These are phyloP conservation scores for Drosophila siamana DNA, from an alignment of 2,888 invertebrate species.

Conservation along the genomic window DNA sequence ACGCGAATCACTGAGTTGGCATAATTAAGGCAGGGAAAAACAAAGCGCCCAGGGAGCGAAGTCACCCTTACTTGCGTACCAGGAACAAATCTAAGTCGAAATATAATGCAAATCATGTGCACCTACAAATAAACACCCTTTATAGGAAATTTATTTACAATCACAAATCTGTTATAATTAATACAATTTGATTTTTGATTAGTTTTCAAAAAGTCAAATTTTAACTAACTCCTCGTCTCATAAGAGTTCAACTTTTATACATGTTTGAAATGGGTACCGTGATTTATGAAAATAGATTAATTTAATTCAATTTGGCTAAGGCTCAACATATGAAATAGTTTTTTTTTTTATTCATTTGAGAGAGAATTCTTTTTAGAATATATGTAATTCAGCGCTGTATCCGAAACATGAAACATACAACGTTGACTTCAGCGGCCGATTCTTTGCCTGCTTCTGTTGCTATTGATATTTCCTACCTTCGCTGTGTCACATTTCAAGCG, in stretches of 20 bases:
- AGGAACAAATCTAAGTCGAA: neutral
- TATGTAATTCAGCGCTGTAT: conserved; percentile 67
- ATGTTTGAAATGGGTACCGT: no score
- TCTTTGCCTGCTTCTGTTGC: conserved; percentile 18
- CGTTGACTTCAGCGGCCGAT: conserved; percentile 38
- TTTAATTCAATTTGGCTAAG: no score
- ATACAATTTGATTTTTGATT: no score
- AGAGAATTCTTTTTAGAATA: conserved; percentile 31
- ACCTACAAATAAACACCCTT: neutral
- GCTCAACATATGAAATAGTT: no score
- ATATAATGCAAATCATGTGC: neutral
- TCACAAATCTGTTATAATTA: no score
- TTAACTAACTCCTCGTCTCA: no score
- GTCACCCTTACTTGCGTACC: conserved; percentile 12
- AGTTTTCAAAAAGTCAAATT: no score
- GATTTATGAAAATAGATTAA: no score
- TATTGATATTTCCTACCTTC: conserved; percentile 34
- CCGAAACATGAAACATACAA: no score
- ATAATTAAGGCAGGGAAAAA: conserved; percentile 71
- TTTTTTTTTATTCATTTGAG: conserved; percentile 22
- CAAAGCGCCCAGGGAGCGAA: conserved; percentile 56
- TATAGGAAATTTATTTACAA: no score
- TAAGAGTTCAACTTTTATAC: no score
- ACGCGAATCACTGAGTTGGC: conserved; percentile 61
- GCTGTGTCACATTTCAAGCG: conserved; percentile 53